These are phyloP conservation scores for Chrysocyon brachyurus DNA, from an alignment of 2,797 vertebrate species.

Conservation along the genomic window DNA sequence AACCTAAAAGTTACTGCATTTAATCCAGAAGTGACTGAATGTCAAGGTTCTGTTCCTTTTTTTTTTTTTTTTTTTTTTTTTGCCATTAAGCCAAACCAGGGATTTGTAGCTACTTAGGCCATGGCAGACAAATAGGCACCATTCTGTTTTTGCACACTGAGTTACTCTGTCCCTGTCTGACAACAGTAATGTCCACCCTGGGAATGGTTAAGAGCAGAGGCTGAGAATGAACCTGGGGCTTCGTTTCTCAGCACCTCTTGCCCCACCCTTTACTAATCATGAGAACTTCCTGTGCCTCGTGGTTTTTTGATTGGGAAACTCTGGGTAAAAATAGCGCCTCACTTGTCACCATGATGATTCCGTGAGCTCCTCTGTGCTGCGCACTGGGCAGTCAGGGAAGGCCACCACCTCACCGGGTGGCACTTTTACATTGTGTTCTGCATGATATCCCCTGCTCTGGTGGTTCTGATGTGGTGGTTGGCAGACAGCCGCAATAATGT, in stretches of 20 bases:
- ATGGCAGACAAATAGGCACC: neutral
- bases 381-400: neutral
- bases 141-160: neutral
- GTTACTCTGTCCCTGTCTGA: neutral
- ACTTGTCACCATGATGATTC: neutral
- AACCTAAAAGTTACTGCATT: neutral
- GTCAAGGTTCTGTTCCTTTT: neutral
- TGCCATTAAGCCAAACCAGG: neutral
- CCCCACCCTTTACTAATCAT: neutral
- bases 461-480: neutral
- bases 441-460: fast-evolving
- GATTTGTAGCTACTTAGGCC: neutral
- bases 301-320: neutral
- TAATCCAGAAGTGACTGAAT: neutral
- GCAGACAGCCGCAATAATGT: neutral
- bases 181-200: neutral
- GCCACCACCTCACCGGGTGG: too few species aligned
- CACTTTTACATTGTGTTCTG: neutral
- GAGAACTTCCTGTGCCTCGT: neutral
- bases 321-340: neutral
- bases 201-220: neutral
- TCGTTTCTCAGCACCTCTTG: neutral
- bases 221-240: neutral
- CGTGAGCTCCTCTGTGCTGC: neutral
- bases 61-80: neutral